Base-by-base conservation (phyloP, 2,113 vertebrate species). In the Corythornis vintsioides region DNA sequence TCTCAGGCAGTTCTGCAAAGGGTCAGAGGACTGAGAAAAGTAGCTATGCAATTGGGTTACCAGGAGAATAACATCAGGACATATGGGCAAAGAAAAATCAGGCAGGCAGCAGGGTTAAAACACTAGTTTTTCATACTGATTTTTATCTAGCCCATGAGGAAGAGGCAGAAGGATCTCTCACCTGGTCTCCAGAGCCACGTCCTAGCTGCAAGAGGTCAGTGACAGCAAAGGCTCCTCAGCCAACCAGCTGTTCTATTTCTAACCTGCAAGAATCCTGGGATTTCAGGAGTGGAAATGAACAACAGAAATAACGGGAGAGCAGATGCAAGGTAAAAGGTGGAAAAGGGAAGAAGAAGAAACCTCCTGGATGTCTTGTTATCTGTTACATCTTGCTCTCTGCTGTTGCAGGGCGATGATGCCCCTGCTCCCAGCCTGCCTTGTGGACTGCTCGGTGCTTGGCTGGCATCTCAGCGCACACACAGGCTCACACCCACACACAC, bases 361-460 rank as follows among this genome's bases (percentile, higher is more conserved):
- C 63, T 89, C 55, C 17, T 25, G 15, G 29, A 13, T 53, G 42
- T 48, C n/a, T 56, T 74, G 35, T 70, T 70, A 28, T 20, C 33
- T 24, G 48, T 50, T 50, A 24, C 22, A 11, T 48, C n/a, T 56
- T 70, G 35, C 70, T 70, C 22, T 17, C 33, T 77, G 60, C 60
- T 69, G 28, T 33, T 56, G 72, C 21, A 18, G 31, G 28, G n/a
- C 67, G 35, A 28, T 14, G 38, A 70, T 45, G 50, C 13, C 22
- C 28, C 35, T 11, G 42, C 61, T 85, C 64, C 43, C 4, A 2
- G 33, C 83, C 55, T 47, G 40, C 81, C 71, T 4, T 1, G 48
- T 1, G 2, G 75, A 71, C 28, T 70, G 63, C 75, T 83, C 0
- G 0, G 81, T 0, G 0, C n/a, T 67, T 12, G 71, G 53, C 69